These are phyloP conservation scores for Phataginus tetradactyla DNA, from an alignment of 2,797 vertebrate genomes.

Conservation along the genomic window DNA sequence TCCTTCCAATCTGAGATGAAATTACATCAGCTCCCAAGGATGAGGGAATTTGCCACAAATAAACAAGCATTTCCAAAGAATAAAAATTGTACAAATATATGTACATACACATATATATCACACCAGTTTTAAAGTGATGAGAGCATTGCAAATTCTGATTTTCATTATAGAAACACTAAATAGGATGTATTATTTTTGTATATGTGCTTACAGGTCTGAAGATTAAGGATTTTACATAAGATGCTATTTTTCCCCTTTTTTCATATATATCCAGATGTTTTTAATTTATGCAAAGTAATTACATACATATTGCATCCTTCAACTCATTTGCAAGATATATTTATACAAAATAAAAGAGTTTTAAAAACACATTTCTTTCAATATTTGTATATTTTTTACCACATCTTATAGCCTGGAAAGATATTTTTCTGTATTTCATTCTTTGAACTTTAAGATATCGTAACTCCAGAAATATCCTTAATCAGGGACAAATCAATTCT, in stretches of 20 bases:
- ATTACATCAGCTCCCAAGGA: conserved; percentile 11
- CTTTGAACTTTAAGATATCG: conserved; percentile 21
- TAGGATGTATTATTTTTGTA: not conserved
- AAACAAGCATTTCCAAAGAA: not conserved
- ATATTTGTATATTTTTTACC: not conserved
- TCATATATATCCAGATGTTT: not conserved
- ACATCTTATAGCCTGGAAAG: not conserved
- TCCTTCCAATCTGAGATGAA: conserved; percentile 43
- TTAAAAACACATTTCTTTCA: not conserved
- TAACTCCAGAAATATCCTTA: not conserved
- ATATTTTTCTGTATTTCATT: conserved; percentile 20
- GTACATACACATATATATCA: not conserved
- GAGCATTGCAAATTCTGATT: conserved; percentile 12
- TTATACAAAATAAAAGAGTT: not conserved
- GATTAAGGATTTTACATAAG: not conserved
- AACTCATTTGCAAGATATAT: not conserved
- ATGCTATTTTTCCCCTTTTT: not conserved
- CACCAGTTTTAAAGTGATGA: conserved; percentile 5
- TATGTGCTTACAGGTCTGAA: not conserved
- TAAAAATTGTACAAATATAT: not conserved
- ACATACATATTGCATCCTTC: not conserved
- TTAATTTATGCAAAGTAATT: not conserved
- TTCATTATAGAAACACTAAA: conserved; percentile 15
- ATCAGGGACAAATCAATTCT: not conserved
- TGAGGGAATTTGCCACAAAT: conserved; percentile 5